Conservation (phyloP, 2,113 vertebrate species). For the Mobula birostris region DNA sequence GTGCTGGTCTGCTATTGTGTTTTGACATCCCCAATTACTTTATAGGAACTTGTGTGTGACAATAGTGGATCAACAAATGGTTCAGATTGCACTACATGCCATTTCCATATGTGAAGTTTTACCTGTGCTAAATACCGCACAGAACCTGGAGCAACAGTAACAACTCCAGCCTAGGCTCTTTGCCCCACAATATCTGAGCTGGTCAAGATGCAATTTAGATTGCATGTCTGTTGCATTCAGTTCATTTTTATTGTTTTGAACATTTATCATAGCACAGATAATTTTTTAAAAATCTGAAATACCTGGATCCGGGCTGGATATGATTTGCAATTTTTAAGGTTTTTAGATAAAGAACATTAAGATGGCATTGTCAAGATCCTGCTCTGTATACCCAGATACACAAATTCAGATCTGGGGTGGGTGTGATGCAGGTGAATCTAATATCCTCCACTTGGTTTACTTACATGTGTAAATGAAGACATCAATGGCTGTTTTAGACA, state of each 20-base stretch:
- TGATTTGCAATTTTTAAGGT: background rate
- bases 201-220: too few relatives aligned
- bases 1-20: too few relatives aligned
- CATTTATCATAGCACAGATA: background rate
- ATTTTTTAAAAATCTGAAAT: background rate
- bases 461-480: background rate
- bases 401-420: background rate
- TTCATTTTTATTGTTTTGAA: background rate
- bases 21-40: too few relatives aligned
- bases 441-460: background rate
- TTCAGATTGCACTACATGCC: background rate
- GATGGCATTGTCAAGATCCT: background rate
- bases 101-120: background rate
- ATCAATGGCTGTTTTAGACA: background rate
- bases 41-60: background rate
- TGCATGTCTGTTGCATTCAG: background rate
- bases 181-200: too few relatives aligned
- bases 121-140: background rate
- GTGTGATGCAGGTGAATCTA: background rate
- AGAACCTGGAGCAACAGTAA: too few relatives aligned
- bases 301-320: background rate
- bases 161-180: too few relatives aligned
- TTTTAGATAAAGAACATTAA: too few relatives aligned
- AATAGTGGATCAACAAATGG: background rate
- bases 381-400: background rate